Conservation (phyloP, 2,888 invertebrate genomes). For the Oscheius sp. region DNA sequence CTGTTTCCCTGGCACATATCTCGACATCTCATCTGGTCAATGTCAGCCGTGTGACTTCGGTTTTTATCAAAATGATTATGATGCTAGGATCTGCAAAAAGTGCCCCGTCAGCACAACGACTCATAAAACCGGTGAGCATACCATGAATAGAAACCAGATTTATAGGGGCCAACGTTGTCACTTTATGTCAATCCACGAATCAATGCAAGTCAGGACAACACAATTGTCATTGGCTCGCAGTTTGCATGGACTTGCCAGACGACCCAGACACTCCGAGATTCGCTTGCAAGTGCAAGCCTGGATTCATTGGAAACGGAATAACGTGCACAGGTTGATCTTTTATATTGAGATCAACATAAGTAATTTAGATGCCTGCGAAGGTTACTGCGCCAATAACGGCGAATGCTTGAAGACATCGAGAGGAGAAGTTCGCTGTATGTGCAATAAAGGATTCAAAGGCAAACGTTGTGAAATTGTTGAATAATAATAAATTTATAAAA, state of each 20-base stretch:
- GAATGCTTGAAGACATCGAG: constrained; percentile 56
- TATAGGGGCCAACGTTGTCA: constrained; percentile 48
- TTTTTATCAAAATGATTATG: constrained; percentile 54
- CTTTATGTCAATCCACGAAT: constrained; percentile 58
- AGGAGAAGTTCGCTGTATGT: constrained; percentile 55
- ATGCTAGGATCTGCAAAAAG: constrained; percentile 52
- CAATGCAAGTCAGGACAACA: constrained; percentile 58
- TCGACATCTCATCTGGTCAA: constrained; percentile 44
- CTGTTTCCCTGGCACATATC: constrained; percentile 57
- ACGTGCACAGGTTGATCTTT: constrained; percentile 44
- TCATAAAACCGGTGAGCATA: constrained; percentile 35
- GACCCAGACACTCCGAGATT: constrained; percentile 54
- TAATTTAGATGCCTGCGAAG: constrained; percentile 54
- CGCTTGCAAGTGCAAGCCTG: constrained; percentile 60
- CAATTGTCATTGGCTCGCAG: constrained; percentile 61
- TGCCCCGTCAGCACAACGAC: constrained; percentile 57
- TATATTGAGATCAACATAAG: not conserved
- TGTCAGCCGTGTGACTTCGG: constrained; percentile 55
- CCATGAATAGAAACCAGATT: not conserved
- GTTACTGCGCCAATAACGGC: constrained; percentile 54
- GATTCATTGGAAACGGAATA: constrained; percentile 60
- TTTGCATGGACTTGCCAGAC: constrained; percentile 61
- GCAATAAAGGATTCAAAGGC: constrained; percentile 50
- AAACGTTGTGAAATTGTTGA: constrained; percentile 46
- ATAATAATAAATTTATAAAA: constrained; percentile 22